phyloP scores from a whole-genome alignment of 2,797 vertebrate species.

The Halcyon smyrnensis region DNA sequence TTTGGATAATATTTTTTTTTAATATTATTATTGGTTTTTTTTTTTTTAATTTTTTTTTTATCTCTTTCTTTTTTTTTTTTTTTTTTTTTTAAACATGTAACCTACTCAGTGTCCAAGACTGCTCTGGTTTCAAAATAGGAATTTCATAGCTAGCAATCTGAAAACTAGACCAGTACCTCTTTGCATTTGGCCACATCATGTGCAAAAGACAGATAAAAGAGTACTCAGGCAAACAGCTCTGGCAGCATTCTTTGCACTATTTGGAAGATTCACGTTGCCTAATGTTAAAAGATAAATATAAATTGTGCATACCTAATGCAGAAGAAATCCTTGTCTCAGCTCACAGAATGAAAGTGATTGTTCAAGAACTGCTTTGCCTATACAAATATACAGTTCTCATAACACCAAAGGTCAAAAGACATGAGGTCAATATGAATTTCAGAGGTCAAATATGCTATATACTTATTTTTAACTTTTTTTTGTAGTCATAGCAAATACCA shows the following conservation, averaged over 20 bases:
- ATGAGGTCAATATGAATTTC: not conserved
- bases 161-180: not conserved
- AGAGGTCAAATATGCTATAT: not conserved
- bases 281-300: not conserved
- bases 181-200: not conserved
- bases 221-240: not conserved
- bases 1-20: too few relatives aligned
- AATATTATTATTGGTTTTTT: too few relatives aligned
- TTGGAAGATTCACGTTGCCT: not conserved
- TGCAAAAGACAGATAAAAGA: not conserved
- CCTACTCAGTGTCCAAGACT: not conserved
- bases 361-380: not conserved
- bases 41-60: not conserved
- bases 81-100: not conserved
- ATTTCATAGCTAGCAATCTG: not conserved
- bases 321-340: not conserved
- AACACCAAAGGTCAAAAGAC: slow-evolving; percentile 4
- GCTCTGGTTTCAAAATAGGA: not conserved
- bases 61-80: not conserved
- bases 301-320: not conserved
- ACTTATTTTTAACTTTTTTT: not conserved
- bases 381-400: not conserved
- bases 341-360: not conserved
- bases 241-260: not conserved
- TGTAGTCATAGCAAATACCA: not conserved